phyloP scores from a whole-genome alignment of 2,888 invertebrate species.

The Empis livida region DNA sequence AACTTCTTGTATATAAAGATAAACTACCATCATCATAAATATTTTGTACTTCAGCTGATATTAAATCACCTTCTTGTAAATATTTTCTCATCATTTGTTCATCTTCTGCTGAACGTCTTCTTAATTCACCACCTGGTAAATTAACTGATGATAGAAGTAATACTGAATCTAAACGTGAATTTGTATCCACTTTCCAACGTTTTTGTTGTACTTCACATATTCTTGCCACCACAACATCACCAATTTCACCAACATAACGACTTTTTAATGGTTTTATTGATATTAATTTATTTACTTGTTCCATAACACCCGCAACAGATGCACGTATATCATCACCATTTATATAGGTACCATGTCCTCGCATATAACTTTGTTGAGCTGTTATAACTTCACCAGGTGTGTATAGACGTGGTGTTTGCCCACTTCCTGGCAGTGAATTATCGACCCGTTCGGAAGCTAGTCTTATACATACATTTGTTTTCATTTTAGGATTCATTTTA shows the following conservation, averaged over 20 bases:
- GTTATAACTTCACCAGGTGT: conserved; percentile 75
- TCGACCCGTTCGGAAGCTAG: conserved; percentile 53
- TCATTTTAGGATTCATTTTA: conserved; percentile 25
- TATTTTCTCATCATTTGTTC: conserved; percentile 96
- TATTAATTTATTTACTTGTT: conserved; percentile 89
- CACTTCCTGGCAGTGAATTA: conserved; percentile 35
- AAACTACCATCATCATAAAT: conserved; percentile 83
- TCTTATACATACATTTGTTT: conserved; percentile 46
- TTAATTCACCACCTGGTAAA: conserved; percentile 92
- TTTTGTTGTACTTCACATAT: conserved; percentile 88
- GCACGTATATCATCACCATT: conserved; percentile 72
- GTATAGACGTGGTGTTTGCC: conserved; percentile 51
- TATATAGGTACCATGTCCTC: conserved; percentile 94
- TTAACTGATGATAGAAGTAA: conserved; percentile 87
- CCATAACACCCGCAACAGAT: conserved; percentile 88
- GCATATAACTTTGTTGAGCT: conserved; percentile 47
- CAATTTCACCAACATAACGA: conserved; percentile 85
- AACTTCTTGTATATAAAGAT: conserved; percentile 86
- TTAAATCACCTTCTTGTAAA: conserved; percentile 86
- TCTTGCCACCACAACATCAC: conserved; percentile 92
- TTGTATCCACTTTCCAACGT: conserved; percentile 91
- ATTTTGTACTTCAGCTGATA: conserved; percentile 95
- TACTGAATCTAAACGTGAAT: conserved; percentile 76
- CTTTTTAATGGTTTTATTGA: conserved; percentile 84
- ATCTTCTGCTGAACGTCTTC: conserved; percentile 87